Evolutionary conservation across 2,888 invertebrate species (phyloP).

Genomic region (Hirudinaria manillensis): DNA sequence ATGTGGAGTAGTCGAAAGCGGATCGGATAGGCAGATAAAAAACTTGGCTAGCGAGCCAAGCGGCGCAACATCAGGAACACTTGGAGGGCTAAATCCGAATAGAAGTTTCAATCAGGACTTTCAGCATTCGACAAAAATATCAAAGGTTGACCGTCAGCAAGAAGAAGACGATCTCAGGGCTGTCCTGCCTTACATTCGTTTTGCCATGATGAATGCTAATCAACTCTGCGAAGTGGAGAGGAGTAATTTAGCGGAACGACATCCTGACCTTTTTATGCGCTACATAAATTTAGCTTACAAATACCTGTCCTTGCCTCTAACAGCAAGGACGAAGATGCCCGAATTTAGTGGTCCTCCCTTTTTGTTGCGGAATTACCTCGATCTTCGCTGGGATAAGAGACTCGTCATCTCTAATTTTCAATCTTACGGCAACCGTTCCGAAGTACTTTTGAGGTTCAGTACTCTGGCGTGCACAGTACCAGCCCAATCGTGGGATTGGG

Average conservation of each 20-base stretch:
- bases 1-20: conserved; percentile 4
- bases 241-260: conserved; percentile 68
- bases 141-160: conserved; percentile 61
- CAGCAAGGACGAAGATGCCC: conserved; percentile 46
- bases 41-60: background rate
- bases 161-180: conserved; percentile 47
- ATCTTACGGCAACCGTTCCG: conserved; percentile 45
- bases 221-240: conserved; percentile 77
- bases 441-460: conserved; percentile 50
- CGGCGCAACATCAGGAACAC: background rate
- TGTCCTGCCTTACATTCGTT: conserved; percentile 71
- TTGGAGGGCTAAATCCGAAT: conserved; percentile 46
- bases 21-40: background rate
- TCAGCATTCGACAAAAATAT: conserved; percentile 38
- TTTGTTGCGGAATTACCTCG: conserved; percentile 52
- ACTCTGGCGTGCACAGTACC: conserved; percentile 54
- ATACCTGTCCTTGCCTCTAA: conserved; percentile 53
- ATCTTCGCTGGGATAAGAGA: conserved; percentile 55
- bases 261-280: conserved; percentile 50
- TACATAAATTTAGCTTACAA: conserved; percentile 54
- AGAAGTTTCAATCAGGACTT: conserved; percentile 14
- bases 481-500: conserved; percentile 55
- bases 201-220: conserved; percentile 89
- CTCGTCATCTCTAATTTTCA: conserved; percentile 48
- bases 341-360: conserved; percentile 51